These are phyloP conservation scores for Geotrupes spiniger DNA, from an alignment of 2,888 invertebrate genomes.

Conservation along the genomic window DNA sequence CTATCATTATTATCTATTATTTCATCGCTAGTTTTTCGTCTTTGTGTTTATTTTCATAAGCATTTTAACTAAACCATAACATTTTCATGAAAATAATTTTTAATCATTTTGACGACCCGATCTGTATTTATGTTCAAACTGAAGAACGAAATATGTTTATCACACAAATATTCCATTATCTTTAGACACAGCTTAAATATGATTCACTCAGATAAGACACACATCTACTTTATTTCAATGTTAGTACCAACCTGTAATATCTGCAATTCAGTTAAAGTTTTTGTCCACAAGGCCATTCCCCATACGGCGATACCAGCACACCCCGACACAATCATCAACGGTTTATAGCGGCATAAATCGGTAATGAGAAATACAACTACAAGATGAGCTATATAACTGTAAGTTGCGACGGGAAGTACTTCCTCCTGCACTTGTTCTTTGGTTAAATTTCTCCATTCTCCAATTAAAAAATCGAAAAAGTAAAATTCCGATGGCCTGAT, in stretches of 20 bases:
- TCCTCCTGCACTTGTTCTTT: slow-evolving; percentile 68
- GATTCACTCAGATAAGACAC: too few relatives aligned
- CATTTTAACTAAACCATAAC: too few relatives aligned
- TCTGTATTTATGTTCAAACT: too few relatives aligned
- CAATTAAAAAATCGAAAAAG: slow-evolving; percentile 73
- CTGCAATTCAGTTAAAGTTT: background rate
- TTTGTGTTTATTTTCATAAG: too few relatives aligned
- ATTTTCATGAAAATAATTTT: too few relatives aligned
- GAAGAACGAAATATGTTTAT: too few relatives aligned
- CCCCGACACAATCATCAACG: slow-evolving; percentile 81
- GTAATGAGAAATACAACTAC: slow-evolving; percentile 79
- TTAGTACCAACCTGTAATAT: slow-evolving; percentile 6
- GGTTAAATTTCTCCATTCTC: slow-evolving; percentile 75
- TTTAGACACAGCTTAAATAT: too few relatives aligned
- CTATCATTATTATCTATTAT: too few relatives aligned
- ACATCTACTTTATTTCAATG: too few relatives aligned
- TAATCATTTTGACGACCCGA: too few relatives aligned
- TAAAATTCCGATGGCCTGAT: slow-evolving; percentile 84
- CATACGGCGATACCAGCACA: slow-evolving; percentile 73
- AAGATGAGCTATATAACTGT: slow-evolving; percentile 73
- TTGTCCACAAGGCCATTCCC: slow-evolving; percentile 71
- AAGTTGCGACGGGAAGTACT: slow-evolving; percentile 84
- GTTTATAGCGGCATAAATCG: slow-evolving; percentile 81
- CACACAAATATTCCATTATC: too few relatives aligned
- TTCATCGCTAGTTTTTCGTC: too few relatives aligned